Conservation (phyloP, 2,113 vertebrate genomes). For the Atractosteus spatula region DNA sequence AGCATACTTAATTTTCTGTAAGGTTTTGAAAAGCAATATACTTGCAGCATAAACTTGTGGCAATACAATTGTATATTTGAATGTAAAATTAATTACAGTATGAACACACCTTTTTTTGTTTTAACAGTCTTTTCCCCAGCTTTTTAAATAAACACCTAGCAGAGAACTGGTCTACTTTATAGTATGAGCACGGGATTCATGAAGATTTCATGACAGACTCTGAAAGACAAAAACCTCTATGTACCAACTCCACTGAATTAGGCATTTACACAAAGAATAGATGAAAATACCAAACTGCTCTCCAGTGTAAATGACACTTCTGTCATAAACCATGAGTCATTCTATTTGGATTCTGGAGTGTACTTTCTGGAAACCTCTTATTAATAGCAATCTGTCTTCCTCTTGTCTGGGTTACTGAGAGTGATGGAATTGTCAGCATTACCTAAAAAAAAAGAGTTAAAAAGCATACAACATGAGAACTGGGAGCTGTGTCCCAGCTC, state of each 20-base stretch:
- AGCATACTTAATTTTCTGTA: too few relatives aligned
- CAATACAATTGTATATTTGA: too few relatives aligned
- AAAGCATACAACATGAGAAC: neutral
- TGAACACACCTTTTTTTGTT: too few relatives aligned
- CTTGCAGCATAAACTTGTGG: too few relatives aligned
- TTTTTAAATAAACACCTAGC: too few relatives aligned
- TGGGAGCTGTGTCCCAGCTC: too few relatives aligned
- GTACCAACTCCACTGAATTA: neutral
- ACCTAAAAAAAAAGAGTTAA: neutral
- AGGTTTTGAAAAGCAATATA: too few relatives aligned
- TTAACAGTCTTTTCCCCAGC: too few relatives aligned
- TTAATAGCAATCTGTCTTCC: constrained; percentile 9
- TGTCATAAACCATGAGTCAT: neutral
- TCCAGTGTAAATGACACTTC: too few relatives aligned
- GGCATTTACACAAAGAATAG: neutral
- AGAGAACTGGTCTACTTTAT: too few relatives aligned
- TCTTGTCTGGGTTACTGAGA: constrained; percentile 11
- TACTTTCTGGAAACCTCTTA: neutral
- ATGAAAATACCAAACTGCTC: neutral
- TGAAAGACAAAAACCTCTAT: neutral
- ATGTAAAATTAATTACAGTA: too few relatives aligned
- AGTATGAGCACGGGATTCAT: neutral
- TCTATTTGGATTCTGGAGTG: neutral
- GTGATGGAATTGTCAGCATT: constrained; percentile 16
- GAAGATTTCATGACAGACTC: neutral